A percentile compares a stretch with the other conserved stretches of the same genome.
These are phyloP conservation scores for Momotus momota DNA, from an alignment of 2,797 vertebrate species.

Conservation along the genomic window DNA sequence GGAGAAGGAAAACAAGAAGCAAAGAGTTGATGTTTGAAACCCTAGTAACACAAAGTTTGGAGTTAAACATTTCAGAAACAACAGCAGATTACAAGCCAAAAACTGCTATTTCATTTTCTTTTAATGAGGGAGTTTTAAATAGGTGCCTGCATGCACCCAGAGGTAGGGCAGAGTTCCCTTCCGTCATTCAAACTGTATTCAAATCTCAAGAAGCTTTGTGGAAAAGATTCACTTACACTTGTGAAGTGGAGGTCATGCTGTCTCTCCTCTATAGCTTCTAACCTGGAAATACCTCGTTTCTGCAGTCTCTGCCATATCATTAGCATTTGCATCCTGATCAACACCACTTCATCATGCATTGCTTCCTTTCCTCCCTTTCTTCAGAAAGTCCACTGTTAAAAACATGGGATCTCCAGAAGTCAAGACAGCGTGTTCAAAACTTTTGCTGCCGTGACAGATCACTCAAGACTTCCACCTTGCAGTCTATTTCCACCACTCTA, in stretches of 20 bases:
- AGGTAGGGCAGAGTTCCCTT: not conserved
- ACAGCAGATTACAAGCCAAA: not conserved
- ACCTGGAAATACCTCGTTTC: not conserved
- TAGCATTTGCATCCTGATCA: not conserved
- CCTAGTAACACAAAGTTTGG: not conserved
- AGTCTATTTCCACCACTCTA: not conserved
- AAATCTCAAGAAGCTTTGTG: not conserved
- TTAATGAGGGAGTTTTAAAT: not conserved
- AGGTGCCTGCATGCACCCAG: not conserved
- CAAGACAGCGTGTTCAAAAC: fast-evolving
- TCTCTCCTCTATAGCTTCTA: not conserved
- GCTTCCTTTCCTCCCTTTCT: not conserved
- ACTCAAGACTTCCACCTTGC: not conserved
- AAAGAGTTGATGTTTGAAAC: not conserved
- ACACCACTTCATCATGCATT: not conserved
- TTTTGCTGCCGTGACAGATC: not conserved
- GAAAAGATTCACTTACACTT: not conserved
- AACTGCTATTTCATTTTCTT: not conserved
- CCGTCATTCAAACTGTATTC: not conserved
- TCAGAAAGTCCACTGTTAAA: not conserved
- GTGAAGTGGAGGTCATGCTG: not conserved
- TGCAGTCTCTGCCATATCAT: not conserved
- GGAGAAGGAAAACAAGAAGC: not conserved
- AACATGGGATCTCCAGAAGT: not conserved
- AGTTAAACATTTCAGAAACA: not conserved